Evolutionary conservation across 2,888 invertebrate genomes (phyloP).

Genomic region (Liposcelis brunnea): DNA sequence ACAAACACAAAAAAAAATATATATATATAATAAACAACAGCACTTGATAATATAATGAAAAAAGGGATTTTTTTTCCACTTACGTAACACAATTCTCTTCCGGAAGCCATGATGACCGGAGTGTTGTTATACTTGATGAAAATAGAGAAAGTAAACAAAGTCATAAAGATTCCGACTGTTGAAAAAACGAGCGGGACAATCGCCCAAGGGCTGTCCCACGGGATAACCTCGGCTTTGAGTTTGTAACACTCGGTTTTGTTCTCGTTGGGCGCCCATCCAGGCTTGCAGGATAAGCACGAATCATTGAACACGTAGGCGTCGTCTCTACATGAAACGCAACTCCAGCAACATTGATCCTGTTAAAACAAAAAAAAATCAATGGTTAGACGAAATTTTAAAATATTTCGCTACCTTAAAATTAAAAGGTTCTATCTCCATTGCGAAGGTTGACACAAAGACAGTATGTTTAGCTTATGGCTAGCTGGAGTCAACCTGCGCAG

Average conservation of each 20-base stretch:
- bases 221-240: slow-evolving; percentile 38
- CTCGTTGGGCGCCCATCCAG: slow-evolving; percentile 34
- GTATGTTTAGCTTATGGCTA: no score
- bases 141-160: slow-evolving; percentile 41
- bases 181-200: slow-evolving; percentile 44
- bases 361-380: no score
- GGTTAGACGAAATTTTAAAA: no score
- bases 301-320: slow-evolving; percentile 41
- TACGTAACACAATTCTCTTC: slow-evolving; percentile 55
- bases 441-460: no score
- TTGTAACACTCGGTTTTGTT: slow-evolving; percentile 35
- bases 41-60: no score
- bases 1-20: not conserved
- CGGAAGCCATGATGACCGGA: slow-evolving; percentile 61
- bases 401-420: no score
- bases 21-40: no score
- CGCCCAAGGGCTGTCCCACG: slow-evolving; percentile 47
- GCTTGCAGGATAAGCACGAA: slow-evolving; percentile 37
- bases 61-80: no score
- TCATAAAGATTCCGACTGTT: slow-evolving; percentile 39
- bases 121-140: slow-evolving; percentile 41
- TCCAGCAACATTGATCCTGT: slow-evolving; percentile 50
- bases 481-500: no score
- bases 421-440: no score
- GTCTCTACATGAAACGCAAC: slow-evolving; percentile 45